Evolutionary conservation across 2,888 invertebrate species (phyloP), one percentile per base, ranked within the genome.

Genomic region (Prostheceraeus crozeri): DNA sequence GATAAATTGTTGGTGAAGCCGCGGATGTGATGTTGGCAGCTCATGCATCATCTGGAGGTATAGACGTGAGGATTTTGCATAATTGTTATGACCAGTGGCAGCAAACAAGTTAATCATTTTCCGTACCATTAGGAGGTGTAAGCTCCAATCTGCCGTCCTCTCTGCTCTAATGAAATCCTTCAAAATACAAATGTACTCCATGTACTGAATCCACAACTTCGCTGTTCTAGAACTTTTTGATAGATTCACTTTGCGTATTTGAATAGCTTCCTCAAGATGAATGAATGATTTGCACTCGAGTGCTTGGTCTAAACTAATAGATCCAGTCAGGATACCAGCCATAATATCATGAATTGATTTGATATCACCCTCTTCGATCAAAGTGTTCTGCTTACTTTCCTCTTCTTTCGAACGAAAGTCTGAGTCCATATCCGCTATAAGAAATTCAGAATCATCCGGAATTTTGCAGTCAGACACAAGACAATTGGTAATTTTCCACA

Each of bases 61-160:
- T 28, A 67, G 63, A 33, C 66, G 64, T 31, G 65, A 62, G 35
- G 65, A 65, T 23, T 68, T 68, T 25, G 67, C 65, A 10, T 59
- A 66, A 3, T 63, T 63, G 51, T 66, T 66, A 66, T 68, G 68
- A 51, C 66, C 65, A 40, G 64, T 33, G 10, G 65, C 65, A n/a
- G 65, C 63, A 25, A 66, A 52, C 35, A 48, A 61, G 10, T 62
- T 62, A 8, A 60, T 61, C 62, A 64, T 64, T 36, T 56, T 33
- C 2, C 35, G 21, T 14, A 65, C 6, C n/a, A 60, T 14, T 16
- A 58, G 16, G 3, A 63, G 40, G 51, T 65, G 59, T 4, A 61
- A 31, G 14, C 31, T 10, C 61, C 62, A 60, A 31, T 61, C 35
- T 23, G 59, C 60, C 19, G 52, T 63, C 19, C 40, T 40, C 40